Evolutionary conservation across 2,113 vertebrate genomes (phyloP).

Genomic region (rabbit (Oryctolagus cuniculus)): mOryCun1.1 NC_091434.1:122394501-122395000

Average conservation of each 20-base stretch:
- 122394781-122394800: not conserved
- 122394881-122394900: not conserved
- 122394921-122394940: not conserved
- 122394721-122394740: not conserved
- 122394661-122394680: not conserved
- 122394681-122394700: accelerated
- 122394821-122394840: not conserved
- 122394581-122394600: not conserved
- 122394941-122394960: not conserved
- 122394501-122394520: too few species aligned
- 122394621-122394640: not conserved
- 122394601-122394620: not conserved
- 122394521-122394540: too few species aligned
- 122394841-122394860: not conserved
- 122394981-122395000: too few species aligned
- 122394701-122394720: not conserved
- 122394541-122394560: too few species aligned
- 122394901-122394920: not conserved
- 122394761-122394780: not conserved
- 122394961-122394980: not conserved
- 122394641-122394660: not conserved
- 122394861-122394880: not conserved
- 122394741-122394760: not conserved
- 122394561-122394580: too few species aligned
- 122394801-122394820: not conserved